Evolutionary conservation across 37 sponge, comb jelly and placozoan species (phyloP).

Genomic region (Ianthella basta): DNA sequence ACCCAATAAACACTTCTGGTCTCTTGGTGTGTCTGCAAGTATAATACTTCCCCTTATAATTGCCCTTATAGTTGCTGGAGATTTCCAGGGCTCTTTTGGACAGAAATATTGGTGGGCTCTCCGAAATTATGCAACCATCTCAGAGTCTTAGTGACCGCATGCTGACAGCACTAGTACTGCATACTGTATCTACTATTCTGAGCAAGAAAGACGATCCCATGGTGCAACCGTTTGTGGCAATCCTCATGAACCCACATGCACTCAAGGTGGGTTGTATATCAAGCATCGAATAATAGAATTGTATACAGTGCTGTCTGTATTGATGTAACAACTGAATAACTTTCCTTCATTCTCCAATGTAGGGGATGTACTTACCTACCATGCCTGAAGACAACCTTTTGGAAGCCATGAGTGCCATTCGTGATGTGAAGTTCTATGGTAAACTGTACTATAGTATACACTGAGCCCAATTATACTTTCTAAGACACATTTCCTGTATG

Average conservation of each 20-base stretch:
- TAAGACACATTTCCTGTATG: too few species aligned
- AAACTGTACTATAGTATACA: not conserved
- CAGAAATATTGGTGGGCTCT: not conserved
- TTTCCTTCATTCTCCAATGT: too few species aligned
- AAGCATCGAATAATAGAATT: too few species aligned
- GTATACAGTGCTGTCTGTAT: too few species aligned
- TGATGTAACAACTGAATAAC: too few species aligned
- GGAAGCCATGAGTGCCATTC: conserved; percentile 10
- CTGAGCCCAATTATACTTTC: too few species aligned
- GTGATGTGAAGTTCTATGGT: conserved; percentile 30
- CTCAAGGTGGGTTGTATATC: too few species aligned
- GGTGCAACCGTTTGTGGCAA: not conserved
- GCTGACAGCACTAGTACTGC: not conserved
- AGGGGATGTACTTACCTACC: conserved; percentile 8
- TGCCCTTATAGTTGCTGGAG: too few species aligned
- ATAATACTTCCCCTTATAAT: too few species aligned
- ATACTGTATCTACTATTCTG: not conserved
- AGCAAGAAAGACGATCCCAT: not conserved
- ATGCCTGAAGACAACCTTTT: conserved; percentile 30
- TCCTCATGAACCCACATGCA: not conserved
- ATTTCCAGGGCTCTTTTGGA: not conserved
- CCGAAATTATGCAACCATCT: conserved; percentile 5
- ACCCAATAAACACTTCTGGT: too few species aligned
- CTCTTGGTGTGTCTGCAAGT: too few species aligned
- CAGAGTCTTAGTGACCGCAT: not conserved